Base-by-base conservation (phyloP, 1,140 invertebrate species). In the Arctopsyche grandis region DNA sequence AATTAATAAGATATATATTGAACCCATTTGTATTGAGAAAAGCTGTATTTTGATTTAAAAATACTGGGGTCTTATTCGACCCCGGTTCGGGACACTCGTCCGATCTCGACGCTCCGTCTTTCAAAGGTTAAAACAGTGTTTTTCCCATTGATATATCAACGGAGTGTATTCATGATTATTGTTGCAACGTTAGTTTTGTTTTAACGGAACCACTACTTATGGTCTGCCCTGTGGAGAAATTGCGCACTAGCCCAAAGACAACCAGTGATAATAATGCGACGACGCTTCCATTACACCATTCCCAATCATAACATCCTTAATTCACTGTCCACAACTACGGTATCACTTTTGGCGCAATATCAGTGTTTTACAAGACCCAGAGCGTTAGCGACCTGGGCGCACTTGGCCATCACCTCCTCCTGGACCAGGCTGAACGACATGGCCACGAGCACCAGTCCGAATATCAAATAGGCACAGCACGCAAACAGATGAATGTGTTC, bases 341-440 rank as follows among this genome's bases (percentile, higher is more conserved):
- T 87, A 84, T 88, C 87, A 85, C 87, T 87, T 84, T 88, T 89
- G 83, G 86, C 86, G 85, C 88, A 88, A 78, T 89, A 87, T 89
- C 88, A 89, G 88, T 88, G 87, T 43, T 84, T 83, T 5, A 86
- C 86, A 3, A 89, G 80, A 0, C 92, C 92, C 73, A 92, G 84
- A 78, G 88, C 90, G 80, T 90, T 89, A 0, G 92, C 93, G 82
- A 94, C 86, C 70, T 91, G 89, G 84, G 91, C 91, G 87, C 93
- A 94, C 83, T 93, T 93, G 80, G 91, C 87, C 48, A 95, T 91
- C 0, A 98, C 92, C 86, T 98, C 95, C 80, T 97, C 95, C 86
- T 98, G 96, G 78, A 98, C 92, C 38, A 98, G 89, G 85, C 94
- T 96, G 84, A 97, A 98, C 73, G 95, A 95, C 95, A 97, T 98